These are phyloP conservation scores for Polyploca ridens DNA, from an alignment of 2,888 invertebrate species.

Conservation along the genomic window DNA sequence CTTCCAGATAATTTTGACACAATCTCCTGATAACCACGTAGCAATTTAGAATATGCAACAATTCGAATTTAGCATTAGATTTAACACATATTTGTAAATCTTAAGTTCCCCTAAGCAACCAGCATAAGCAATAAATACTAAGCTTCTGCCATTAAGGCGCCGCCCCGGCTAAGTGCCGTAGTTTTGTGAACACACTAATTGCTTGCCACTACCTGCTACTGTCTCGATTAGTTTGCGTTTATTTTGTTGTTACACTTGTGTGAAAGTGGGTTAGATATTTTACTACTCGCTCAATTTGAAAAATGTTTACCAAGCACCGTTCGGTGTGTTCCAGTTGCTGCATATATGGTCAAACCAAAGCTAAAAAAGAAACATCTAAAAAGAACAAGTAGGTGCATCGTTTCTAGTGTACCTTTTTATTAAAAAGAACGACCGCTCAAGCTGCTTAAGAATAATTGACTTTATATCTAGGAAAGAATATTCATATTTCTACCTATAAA, in stretches of 20 bases:
- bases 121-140: too few relatives aligned
- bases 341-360: too few relatives aligned
- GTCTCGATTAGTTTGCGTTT: neutral
- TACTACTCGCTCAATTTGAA: too few relatives aligned
- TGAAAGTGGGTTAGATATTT: neutral
- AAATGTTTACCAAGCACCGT: too few relatives aligned
- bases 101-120: neutral
- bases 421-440: neutral
- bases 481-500: neutral
- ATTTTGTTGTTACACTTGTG: neutral
- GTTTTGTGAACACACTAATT: conserved; percentile 11
- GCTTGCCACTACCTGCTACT: conserved; percentile 1
- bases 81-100: neutral
- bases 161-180: conserved; percentile 42
- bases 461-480: neutral
- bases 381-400: neutral
- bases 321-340: too few relatives aligned
- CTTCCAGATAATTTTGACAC: too few relatives aligned
- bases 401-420: neutral
- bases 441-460: neutral
- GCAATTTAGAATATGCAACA: too few relatives aligned
- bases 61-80: neutral
- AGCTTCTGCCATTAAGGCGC: conserved; percentile 21
- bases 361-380: too few relatives aligned
- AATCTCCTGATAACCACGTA: too few relatives aligned